These are phyloP conservation scores for Chelonus formosanus DNA, from an alignment of 2,888 invertebrate genomes.

Conservation along the genomic window DNA sequence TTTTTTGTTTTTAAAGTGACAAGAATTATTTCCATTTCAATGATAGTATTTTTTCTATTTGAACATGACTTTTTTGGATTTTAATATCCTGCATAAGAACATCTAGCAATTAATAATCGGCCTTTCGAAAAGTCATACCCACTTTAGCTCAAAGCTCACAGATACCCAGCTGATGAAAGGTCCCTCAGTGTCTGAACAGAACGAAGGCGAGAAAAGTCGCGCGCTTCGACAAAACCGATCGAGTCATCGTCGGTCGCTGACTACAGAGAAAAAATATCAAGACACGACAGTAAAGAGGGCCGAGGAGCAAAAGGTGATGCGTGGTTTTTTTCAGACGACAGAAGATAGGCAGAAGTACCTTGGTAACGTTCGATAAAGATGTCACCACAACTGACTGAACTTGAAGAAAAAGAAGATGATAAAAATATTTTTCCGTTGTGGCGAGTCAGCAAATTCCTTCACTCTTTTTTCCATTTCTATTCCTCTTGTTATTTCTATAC, in stretches of 20 bases:
- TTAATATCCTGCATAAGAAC: too few relatives aligned
- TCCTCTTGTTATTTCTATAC: too few relatives aligned
- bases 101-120: too few relatives aligned
- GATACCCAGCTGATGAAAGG: background rate
- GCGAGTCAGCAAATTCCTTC: constrained; percentile 57
- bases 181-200: background rate
- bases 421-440: constrained; percentile 26
- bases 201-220: background rate
- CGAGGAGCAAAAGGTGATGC: constrained; percentile 31
- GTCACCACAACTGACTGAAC: constrained; percentile 46
- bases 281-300: constrained; percentile 12
- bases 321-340: constrained; percentile 38
- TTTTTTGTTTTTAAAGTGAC: too few relatives aligned
- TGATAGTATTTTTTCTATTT: too few relatives aligned
- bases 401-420: constrained; percentile 1
- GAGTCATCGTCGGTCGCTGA: constrained; percentile 3
- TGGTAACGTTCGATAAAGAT: constrained; percentile 48
- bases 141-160: too few relatives aligned
- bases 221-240: constrained; percentile 1
- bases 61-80: too few relatives aligned
- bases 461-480: constrained; percentile 35
- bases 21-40: too few relatives aligned
- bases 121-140: too few relatives aligned
- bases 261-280: background rate
- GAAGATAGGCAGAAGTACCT: constrained; percentile 29